These are phyloP conservation scores for Neoarius graeffei DNA, from an alignment of 2,113 vertebrate species.

Conservation along the genomic window DNA sequence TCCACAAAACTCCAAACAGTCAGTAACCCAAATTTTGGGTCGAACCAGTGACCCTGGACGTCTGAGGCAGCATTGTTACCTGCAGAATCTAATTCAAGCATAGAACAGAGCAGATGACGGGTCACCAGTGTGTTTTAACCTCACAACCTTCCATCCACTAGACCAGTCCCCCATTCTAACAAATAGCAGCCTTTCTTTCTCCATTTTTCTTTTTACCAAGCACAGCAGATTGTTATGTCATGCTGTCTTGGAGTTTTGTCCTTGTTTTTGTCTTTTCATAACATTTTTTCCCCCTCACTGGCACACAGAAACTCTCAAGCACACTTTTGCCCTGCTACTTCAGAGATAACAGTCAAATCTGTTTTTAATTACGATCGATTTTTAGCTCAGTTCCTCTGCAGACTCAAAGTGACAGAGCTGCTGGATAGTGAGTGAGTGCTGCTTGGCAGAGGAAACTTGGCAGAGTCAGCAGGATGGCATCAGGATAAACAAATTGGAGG, in stretches of 20 bases:
- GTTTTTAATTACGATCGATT: conserved; percentile 36
- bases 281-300: background rate
- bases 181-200: background rate
- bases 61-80: background rate
- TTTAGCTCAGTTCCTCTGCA: background rate
- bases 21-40: background rate
- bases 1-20: background rate
- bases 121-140: background rate
- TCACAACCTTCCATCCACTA: background rate
- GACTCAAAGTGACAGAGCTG: conserved; percentile 29
- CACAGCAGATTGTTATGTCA: background rate
- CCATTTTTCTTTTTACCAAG: background rate
- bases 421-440: background rate
- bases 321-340: background rate
- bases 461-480: conserved; percentile 27
- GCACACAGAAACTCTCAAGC: background rate
- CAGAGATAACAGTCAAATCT: background rate
- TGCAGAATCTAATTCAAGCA: background rate
- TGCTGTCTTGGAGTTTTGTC: background rate
- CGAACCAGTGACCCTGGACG: background rate
- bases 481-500: conserved; percentile 36
- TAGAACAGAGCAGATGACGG: background rate
- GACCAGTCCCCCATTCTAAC: background rate
- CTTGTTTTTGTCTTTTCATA: background rate
- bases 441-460: conserved; percentile 32